Conservation (phyloP, 2,888 invertebrate genomes). For the Nephrocerus scutellatus region DNA sequence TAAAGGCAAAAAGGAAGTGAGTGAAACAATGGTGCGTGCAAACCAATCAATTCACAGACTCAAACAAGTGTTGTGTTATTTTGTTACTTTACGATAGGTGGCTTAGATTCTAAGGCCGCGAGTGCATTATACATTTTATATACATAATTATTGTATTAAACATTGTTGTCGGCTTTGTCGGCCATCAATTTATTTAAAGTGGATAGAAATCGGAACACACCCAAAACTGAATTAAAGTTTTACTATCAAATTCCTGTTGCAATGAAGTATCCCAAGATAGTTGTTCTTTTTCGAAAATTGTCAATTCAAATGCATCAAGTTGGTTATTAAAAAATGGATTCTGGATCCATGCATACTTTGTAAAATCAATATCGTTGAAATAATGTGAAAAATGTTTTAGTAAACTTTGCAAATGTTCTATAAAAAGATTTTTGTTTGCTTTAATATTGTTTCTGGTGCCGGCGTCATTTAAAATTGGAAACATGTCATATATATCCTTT, state of each 20-base stretch:
- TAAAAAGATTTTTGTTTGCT: constrained; percentile 10
- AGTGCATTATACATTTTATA: too few relatives aligned
- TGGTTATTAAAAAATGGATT: constrained; percentile 14
- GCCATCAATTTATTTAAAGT: too few relatives aligned
- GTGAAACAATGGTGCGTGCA: too few relatives aligned
- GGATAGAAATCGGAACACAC: too few relatives aligned
- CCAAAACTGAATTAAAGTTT: constrained; percentile 21
- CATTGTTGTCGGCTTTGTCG: too few relatives aligned
- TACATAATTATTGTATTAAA: too few relatives aligned
- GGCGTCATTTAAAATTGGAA: constrained; percentile 8
- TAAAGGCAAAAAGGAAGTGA: too few relatives aligned
- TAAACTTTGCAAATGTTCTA: constrained; percentile 12
- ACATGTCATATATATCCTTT: constrained; percentile 6
- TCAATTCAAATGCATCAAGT: constrained; percentile 14
- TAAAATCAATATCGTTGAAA: constrained; percentile 11
- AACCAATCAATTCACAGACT: too few relatives aligned
- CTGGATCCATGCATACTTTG: constrained; percentile 13
- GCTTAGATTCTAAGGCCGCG: too few relatives aligned
- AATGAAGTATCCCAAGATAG: constrained; percentile 24
- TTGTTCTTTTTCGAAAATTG: constrained; percentile 17
- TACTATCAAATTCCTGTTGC: constrained; percentile 20
- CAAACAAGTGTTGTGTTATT: too few relatives aligned
- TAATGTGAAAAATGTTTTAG: constrained; percentile 8
- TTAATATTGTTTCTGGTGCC: constrained; percentile 8
- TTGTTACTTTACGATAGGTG: too few relatives aligned